Percentiles rank a stretch among this genome's conserved stretches.
phyloP scores from a whole-genome alignment of 2,888 invertebrate genomes.

The Drosophila anceps region DNA sequence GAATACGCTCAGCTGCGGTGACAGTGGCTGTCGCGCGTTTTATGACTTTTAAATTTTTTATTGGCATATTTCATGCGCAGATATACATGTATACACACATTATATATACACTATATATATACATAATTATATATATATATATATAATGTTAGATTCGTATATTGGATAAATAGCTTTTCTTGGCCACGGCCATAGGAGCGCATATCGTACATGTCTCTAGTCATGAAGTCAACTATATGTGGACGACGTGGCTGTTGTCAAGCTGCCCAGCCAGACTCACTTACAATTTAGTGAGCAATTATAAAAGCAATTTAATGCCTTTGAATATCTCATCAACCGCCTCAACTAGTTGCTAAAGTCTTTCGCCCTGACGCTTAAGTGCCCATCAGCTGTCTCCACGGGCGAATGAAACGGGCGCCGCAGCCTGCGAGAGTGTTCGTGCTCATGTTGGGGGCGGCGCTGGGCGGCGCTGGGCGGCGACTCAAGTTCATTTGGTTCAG shows the following conservation, averaged over 20 bases:
- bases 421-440: background rate
- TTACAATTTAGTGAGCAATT: slow-evolving; percentile 32
- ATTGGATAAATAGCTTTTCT: slow-evolving; percentile 38
- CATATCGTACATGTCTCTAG: slow-evolving; percentile 1
- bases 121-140: slow-evolving; percentile 21
- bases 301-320: slow-evolving; percentile 40
- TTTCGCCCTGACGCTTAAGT: slow-evolving; percentile 40
- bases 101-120: slow-evolving; percentile 3
- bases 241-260: background rate
- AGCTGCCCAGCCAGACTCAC: slow-evolving; percentile 1
- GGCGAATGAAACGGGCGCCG: background rate
- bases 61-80: slow-evolving; percentile 47
- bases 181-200: slow-evolving; percentile 59
- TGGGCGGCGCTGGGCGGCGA: background rate
- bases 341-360: slow-evolving; percentile 25
- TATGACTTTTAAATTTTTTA: slow-evolving; percentile 51
- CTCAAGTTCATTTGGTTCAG: slow-evolving; percentile 50
- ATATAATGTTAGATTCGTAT: slow-evolving; percentile 4
- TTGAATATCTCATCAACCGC: slow-evolving; percentile 21
- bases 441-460: background rate
- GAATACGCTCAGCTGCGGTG: slow-evolving; percentile 6
- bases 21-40: slow-evolving; percentile 47
- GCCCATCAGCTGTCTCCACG: slow-evolving; percentile 28
- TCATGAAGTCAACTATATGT: background rate
- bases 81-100: background rate